A percentile compares a stretch with the other conserved stretches of the same genome.
Evolutionary conservation across 2,113 vertebrate genomes (phyloP).

Genomic region (Gymnarchus niloticus): DNA sequence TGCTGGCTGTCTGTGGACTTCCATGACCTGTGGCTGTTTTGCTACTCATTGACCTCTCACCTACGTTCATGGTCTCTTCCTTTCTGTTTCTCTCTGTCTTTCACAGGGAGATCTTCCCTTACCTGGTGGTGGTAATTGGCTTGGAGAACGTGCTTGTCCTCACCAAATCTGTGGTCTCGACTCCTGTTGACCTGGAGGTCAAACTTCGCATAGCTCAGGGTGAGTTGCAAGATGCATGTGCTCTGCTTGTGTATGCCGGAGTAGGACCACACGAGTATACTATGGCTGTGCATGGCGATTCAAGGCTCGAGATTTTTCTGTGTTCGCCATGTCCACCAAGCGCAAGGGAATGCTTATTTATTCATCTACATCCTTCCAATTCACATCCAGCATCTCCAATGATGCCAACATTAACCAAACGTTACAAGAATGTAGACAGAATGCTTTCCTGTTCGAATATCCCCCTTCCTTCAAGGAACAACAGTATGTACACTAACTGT

Average conservation of each 20-base stretch:
- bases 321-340: no score
- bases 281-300: not conserved
- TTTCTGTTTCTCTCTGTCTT: conserved; percentile 22
- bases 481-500: not conserved
- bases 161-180: conserved; percentile 95
- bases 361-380: no score
- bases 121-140: conserved; percentile 94
- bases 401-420: not conserved
- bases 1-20: not conserved
- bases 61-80: not conserved
- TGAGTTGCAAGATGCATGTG: conserved; percentile 37
- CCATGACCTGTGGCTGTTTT: not conserved
- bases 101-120: conserved; percentile 90
- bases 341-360: no score
- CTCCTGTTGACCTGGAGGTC: conserved; percentile 92
- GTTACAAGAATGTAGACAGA: not conserved
- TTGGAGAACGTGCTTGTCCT: conserved; percentile 94
- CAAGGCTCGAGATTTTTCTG: no score
- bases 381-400: no score
- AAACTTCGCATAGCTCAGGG: conserved; percentile 96
- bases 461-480: no score
- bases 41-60: not conserved
- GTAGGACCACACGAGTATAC: not conserved
- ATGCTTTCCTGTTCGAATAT: not conserved
- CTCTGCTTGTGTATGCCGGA: not conserved